Conservation (phyloP, 1,140 invertebrate genomes). For the Danaus plexippus region DNA sequence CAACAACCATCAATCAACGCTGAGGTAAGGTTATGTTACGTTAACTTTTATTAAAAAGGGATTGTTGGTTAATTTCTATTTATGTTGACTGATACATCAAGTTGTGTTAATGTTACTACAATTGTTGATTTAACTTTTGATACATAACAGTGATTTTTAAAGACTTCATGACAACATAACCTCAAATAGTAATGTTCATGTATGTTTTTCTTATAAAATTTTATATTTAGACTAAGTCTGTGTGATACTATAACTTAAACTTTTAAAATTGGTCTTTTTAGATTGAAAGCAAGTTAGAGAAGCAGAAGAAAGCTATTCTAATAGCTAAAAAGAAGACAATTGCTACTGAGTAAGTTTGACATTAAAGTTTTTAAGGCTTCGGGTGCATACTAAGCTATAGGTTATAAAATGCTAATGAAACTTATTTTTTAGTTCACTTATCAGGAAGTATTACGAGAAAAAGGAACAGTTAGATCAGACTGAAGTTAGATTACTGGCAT, state of each 20-base stretch:
- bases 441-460: conserved; percentile 41
- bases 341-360: conserved; percentile 41
- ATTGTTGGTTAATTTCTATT: background rate
- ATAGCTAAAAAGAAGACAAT: conserved; percentile 45
- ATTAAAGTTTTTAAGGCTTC: conserved; percentile 5
- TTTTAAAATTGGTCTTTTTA: conserved; percentile 16
- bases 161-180: too few species aligned
- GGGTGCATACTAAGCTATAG: background rate
- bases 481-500: conserved; percentile 30
- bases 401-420: background rate
- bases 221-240: background rate
- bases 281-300: conserved; percentile 24
- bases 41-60: conserved; percentile 2
- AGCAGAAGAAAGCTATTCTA: conserved; percentile 30
- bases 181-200: conserved; percentile 4
- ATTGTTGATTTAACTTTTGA: background rate
- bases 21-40: conserved; percentile 41
- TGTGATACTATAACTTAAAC: too few species aligned
- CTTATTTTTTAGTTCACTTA: conserved; percentile 38
- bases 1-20: conserved; percentile 27
- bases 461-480: conserved; percentile 35
- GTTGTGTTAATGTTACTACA: background rate
- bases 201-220: background rate
- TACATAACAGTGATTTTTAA: too few species aligned
- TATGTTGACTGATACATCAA: background rate